These are phyloP conservation scores for Ianthella basta DNA, from an alignment of 37 sponge, comb jelly and placozoan species.

Conservation along the genomic window DNA sequence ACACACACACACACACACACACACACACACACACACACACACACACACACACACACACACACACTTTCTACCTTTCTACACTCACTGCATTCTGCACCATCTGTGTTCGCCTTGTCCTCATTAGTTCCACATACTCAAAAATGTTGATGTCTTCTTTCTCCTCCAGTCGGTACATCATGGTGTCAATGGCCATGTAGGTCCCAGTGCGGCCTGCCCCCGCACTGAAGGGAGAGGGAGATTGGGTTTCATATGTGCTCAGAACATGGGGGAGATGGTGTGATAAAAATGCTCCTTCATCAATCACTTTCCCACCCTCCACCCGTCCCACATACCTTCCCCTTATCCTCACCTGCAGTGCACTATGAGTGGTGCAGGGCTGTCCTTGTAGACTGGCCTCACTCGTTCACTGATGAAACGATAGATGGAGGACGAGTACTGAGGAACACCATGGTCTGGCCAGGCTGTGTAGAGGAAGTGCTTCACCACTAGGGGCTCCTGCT, in stretches of 20 bases:
- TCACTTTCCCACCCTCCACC: no score
- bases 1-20: no score
- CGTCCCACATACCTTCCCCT: no score
- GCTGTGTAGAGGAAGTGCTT: slow-evolving; percentile 40
- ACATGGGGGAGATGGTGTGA: no score
- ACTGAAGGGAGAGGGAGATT: slow-evolving; percentile 4
- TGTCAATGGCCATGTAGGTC: slow-evolving; percentile 27
- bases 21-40: no score
- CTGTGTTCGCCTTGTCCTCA: slow-evolving; percentile 29
- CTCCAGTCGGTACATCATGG: slow-evolving; percentile 1
- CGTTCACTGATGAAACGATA: background rate
- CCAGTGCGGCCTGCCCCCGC: slow-evolving; percentile 31
- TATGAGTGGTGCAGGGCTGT: slow-evolving; percentile 15
- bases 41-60: no score
- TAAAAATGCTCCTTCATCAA: no score
- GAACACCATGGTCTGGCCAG: slow-evolving; percentile 33
- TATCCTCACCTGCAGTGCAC: slow-evolving; percentile 23
- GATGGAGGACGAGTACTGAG: background rate
- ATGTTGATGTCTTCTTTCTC: background rate
- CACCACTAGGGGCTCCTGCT: slow-evolving; percentile 5
- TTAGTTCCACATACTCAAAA: slow-evolving; percentile 7
- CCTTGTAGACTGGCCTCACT: background rate
- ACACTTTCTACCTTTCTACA: no score
- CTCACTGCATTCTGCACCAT: slow-evolving; percentile 24
- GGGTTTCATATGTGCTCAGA: background rate